Evolutionary conservation across 2,888 invertebrate genomes (phyloP).

Genomic region (Alitta virens): DNA sequence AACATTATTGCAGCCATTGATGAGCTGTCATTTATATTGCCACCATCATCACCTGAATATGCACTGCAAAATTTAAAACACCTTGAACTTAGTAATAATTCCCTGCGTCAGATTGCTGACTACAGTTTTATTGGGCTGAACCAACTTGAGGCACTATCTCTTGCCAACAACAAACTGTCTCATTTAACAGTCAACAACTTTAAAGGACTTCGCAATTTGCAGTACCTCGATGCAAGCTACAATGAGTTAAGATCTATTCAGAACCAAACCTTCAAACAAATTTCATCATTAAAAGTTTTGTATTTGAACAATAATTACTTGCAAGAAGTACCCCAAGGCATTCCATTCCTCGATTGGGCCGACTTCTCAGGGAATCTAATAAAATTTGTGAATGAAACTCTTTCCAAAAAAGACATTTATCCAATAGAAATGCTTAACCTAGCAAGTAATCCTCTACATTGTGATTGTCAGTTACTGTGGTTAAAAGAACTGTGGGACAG

Average conservation of each 20-base stretch:
- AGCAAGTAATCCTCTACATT: conserved; percentile 25
- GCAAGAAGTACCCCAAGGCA: conserved; percentile 4
- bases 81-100: conserved; percentile 17
- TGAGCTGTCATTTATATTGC: background rate
- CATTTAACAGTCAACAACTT: background rate
- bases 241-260: conserved; percentile 12
- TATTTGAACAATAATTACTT: conserved; percentile 16
- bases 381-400: conserved; percentile 6
- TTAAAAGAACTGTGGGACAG: conserved; percentile 29
- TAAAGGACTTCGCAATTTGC: conserved; percentile 4
- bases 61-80: conserved; percentile 5
- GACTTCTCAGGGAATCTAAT: conserved; percentile 24
- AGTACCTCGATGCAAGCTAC: conserved; percentile 16
- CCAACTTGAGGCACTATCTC: conserved; percentile 11
- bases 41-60: background rate
- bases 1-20: conserved; percentile 6
- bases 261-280: conserved; percentile 6
- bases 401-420: conserved; percentile 15
- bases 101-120: conserved; percentile 1
- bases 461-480: conserved; percentile 27
- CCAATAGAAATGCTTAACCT: conserved; percentile 22
- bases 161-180: conserved; percentile 11
- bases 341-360: conserved; percentile 26
- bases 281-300: conserved; percentile 11
- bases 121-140: conserved; percentile 5